Conservation (phyloP, 2,888 invertebrate species). For the Nebria brevicollis region DNA sequence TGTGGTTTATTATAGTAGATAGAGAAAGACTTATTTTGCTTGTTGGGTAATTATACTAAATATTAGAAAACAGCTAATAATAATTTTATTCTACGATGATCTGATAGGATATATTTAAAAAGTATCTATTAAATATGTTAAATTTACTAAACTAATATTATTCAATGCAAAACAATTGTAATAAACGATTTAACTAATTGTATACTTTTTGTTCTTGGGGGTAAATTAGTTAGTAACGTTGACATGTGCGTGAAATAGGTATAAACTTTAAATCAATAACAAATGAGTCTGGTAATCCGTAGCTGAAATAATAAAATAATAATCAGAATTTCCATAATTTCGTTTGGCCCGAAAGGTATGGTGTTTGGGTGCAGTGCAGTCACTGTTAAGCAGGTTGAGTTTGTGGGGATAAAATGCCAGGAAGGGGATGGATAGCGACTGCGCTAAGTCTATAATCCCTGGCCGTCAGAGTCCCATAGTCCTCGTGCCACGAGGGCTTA, state of each 20-base stretch:
- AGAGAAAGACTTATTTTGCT: background rate
- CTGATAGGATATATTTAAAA: no score
- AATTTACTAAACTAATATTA: no score
- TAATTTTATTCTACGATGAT: no score
- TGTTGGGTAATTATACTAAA: background rate
- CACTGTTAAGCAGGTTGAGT: no score
- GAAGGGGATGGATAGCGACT: background rate
- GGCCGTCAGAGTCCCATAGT: conserved; percentile 35
- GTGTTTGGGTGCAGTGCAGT: background rate
- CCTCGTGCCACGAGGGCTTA: conserved; percentile 28
- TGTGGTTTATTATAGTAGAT: background rate
- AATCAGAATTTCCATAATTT: conserved; percentile 41
- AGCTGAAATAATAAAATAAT: conserved; percentile 43
- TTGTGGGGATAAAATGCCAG: background rate
- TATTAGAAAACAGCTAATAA: no score
- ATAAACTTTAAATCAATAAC: conserved; percentile 36
- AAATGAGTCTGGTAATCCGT: conserved; percentile 40
- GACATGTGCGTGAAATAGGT: background rate
- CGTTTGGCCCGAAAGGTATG: conserved; percentile 4
- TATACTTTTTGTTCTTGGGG: no score
- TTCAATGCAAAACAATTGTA: no score
- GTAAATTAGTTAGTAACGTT: background rate
- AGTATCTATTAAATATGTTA: no score
- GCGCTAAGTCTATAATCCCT: conserved; percentile 42
- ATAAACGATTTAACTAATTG: no score